Evolutionary conservation across 2,113 vertebrate genomes (phyloP).

Genomic region (Takifugu flavidus): DNA sequence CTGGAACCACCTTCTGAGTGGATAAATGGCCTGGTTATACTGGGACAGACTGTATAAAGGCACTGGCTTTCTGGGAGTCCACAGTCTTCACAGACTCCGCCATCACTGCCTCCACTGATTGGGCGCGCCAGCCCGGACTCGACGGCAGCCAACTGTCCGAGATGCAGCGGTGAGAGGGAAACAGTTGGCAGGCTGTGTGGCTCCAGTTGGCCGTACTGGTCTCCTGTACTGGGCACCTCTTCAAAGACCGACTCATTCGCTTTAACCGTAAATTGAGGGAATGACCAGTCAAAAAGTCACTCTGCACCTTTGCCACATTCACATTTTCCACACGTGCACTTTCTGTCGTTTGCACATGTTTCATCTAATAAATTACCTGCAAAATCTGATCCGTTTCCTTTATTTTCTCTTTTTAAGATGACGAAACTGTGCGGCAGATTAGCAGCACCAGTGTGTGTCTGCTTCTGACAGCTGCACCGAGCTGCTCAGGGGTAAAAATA

Average conservation of each 20-base stretch:
- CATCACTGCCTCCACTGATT: slow-evolving; percentile 28
- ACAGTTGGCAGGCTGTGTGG: slow-evolving; percentile 48
- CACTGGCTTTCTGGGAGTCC: neutral
- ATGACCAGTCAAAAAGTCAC: slow-evolving; percentile 8
- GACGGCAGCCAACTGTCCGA: slow-evolving; percentile 37
- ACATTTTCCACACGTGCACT: slow-evolving; percentile 8
- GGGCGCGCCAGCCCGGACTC: slow-evolving; percentile 30
- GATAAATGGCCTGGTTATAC: no score
- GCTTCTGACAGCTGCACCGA: neutral
- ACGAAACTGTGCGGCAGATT: no score
- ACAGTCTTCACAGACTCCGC: slow-evolving; percentile 6
- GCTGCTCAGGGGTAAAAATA: slow-evolving; percentile 7
- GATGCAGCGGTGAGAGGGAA: slow-evolving; percentile 14
- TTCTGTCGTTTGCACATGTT: neutral
- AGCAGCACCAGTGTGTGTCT: no score
- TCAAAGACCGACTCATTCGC: slow-evolving; percentile 45
- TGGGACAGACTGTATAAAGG: no score
- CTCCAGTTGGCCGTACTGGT: slow-evolving; percentile 1
- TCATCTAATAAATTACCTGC: neutral
- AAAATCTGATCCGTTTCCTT: neutral
- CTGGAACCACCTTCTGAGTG: no score
- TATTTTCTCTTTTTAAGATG: neutral
- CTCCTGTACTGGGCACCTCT: slow-evolving; percentile 25
- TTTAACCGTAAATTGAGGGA: slow-evolving; percentile 7
- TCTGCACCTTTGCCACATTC: slow-evolving; percentile 6